phyloP scores from a whole-genome alignment of 2,888 invertebrate genomes.

The Epistrophe grossulariae region DNA sequence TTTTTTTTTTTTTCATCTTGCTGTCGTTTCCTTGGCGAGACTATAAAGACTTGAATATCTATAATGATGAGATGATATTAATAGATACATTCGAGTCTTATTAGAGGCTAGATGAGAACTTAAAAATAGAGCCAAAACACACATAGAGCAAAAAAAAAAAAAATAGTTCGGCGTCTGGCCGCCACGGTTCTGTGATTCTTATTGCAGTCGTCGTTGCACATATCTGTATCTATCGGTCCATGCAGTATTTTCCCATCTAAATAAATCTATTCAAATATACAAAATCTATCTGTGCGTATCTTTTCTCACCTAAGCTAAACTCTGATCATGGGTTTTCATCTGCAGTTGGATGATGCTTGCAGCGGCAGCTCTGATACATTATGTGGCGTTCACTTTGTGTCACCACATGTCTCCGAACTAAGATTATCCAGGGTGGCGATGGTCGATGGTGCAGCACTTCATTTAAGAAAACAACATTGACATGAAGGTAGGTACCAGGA shows the following conservation, averaged over 20 bases:
- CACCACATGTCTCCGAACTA: slow-evolving; percentile 34
- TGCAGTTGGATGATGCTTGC: slow-evolving; percentile 1
- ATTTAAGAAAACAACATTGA: slow-evolving; percentile 16
- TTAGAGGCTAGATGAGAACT: slow-evolving; percentile 57
- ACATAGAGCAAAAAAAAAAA: slow-evolving; percentile 34
- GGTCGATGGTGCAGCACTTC: slow-evolving; percentile 31
- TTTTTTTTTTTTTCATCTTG: not conserved
- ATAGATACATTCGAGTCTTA: slow-evolving; percentile 71
- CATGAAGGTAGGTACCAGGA: slow-evolving; percentile 19
- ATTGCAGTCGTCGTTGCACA: slow-evolving; percentile 33
- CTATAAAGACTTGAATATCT: slow-evolving; percentile 65
- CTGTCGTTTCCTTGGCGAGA: slow-evolving; percentile 60
- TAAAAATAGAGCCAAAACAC: slow-evolving; percentile 66
- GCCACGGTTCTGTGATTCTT: slow-evolving; percentile 72
- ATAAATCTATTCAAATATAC: slow-evolving; percentile 54
- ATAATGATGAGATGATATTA: slow-evolving; percentile 68
- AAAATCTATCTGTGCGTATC: slow-evolving; percentile 56
- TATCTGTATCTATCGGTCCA: slow-evolving; percentile 47
- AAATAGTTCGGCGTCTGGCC: slow-evolving; percentile 73
- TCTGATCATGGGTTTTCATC: slow-evolving; percentile 19
- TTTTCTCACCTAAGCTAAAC: slow-evolving; percentile 63
- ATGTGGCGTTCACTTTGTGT: slow-evolving; percentile 52
- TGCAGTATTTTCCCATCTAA: slow-evolving; percentile 44
- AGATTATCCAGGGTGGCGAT: slow-evolving; percentile 58
- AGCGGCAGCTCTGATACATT: slow-evolving; percentile 34